These are phyloP conservation scores for Lontra canadensis DNA, from an alignment of 2,113 vertebrate genomes.

Conservation along the genomic window DNA sequence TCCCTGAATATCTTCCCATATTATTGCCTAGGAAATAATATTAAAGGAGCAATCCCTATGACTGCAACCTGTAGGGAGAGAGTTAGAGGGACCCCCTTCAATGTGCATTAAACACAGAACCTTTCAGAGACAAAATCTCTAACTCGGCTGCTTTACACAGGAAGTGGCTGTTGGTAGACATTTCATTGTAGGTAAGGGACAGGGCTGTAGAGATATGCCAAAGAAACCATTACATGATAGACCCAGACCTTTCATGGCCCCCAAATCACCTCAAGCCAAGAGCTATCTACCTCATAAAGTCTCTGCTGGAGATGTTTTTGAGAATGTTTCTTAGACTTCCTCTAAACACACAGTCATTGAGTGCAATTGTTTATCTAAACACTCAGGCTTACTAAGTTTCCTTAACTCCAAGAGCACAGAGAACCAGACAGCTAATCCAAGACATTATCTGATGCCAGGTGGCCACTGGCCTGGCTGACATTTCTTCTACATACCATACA, in stretches of 20 bases:
- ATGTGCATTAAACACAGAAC: not conserved
- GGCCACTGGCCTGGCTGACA: slow-evolving; percentile 77
- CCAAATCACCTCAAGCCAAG: not conserved
- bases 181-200: not conserved
- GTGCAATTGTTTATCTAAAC: slow-evolving; percentile 45
- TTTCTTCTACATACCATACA: slow-evolving; percentile 78
- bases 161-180: not conserved
- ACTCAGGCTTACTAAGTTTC: not conserved
- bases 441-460: slow-evolving; percentile 70
- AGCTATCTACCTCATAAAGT: slow-evolving; percentile 9
- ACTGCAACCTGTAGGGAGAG: not conserved
- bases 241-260: not conserved
- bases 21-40: not conserved
- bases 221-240: not conserved
- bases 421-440: slow-evolving; percentile 77
- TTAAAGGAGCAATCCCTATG: not conserved
- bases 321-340: slow-evolving; percentile 28
- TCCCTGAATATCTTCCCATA: not conserved
- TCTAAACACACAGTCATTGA: slow-evolving; percentile 22
- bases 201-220: not conserved
- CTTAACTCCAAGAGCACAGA: slow-evolving; percentile 75
- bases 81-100: not conserved
- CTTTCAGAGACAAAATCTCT: not conserved
- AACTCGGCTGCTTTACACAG: not conserved
- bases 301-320: slow-evolving; percentile 26